A percentile compares a stretch with the other conserved stretches of the same genome.
Conservation (phyloP, 2,797 vertebrate genomes). For the Hirundo rustica region DNA sequence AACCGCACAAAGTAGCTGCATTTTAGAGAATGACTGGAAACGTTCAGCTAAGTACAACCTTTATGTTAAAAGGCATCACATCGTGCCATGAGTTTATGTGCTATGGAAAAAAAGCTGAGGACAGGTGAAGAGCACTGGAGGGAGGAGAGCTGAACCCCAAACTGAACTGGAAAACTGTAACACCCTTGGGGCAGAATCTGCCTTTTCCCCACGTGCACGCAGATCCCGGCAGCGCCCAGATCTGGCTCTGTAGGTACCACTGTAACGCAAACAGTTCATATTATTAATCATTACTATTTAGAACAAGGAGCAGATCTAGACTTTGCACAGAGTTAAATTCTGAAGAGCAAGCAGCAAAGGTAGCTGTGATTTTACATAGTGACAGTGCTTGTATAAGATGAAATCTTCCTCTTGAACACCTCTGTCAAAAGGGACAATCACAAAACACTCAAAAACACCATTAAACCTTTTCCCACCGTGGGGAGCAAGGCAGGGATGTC, state of each 20-base stretch:
- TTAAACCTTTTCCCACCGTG: background rate
- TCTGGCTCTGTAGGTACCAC: background rate
- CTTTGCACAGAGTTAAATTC: background rate
- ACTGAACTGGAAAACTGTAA: background rate
- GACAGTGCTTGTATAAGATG: background rate
- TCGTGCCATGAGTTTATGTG: background rate
- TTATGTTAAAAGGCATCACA: background rate
- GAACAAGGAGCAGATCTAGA: background rate
- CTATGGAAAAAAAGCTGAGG: background rate
- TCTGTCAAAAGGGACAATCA: background rate
- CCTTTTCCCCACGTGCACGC: background rate
- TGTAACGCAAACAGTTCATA: background rate
- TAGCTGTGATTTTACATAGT: background rate
- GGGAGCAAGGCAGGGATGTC: background rate
- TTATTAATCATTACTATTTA: background rate
- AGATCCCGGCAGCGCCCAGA: background rate
- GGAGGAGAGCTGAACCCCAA: background rate
- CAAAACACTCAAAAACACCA: background rate
- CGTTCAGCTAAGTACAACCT: background rate
- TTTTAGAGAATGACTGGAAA: background rate
- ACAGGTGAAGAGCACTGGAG: background rate
- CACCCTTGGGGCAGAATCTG: background rate
- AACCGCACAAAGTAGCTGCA: background rate
- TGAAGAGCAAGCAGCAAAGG: background rate
- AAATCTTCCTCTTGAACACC: conserved; percentile 29